phyloP scores from a whole-genome alignment of 2,113 vertebrate species.

The Ammospiza nelsoni region DNA sequence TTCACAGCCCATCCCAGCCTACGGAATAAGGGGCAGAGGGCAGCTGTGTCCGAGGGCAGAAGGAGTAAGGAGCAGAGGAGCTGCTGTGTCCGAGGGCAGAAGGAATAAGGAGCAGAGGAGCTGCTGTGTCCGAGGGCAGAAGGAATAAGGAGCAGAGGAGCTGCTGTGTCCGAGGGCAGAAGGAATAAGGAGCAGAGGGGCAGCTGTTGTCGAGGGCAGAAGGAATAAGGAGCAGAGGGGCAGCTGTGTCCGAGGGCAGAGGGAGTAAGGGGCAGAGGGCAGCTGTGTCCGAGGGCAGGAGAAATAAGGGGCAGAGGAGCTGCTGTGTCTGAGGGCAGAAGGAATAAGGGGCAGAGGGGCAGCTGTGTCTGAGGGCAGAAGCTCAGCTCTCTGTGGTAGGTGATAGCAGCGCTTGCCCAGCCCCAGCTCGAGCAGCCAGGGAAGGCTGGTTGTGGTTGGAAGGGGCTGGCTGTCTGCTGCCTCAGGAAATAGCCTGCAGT shows the following conservation, averaged over 20 bases:
- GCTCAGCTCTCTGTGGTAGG: neutral
- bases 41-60: no score
- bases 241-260: no score
- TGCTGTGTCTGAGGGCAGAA: neutral
- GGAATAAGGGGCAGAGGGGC: neutral
- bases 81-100: neutral
- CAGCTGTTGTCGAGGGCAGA: neutral
- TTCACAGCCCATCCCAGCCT: neutral
- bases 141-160: no score
- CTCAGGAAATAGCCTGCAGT: neutral
- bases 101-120: neutral
- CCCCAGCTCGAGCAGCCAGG: rapidly evolving
- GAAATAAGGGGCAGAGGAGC: no score
- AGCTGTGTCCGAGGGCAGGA: no score
- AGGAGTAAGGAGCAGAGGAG: no score
- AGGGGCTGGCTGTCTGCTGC: neutral
- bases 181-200: no score
- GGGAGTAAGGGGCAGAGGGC: neutral
- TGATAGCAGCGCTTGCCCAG: neutral
- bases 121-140: no score
- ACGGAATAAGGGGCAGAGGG: neutral
- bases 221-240: no score
- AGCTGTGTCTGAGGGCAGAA: neutral
- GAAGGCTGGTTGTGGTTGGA: neutral
- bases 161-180: neutral